Evolutionary conservation across 1,140 invertebrate species (phyloP), one percentile per base, ranked within the genome.

Genomic region (Rhyzopertha dominica): DNA sequence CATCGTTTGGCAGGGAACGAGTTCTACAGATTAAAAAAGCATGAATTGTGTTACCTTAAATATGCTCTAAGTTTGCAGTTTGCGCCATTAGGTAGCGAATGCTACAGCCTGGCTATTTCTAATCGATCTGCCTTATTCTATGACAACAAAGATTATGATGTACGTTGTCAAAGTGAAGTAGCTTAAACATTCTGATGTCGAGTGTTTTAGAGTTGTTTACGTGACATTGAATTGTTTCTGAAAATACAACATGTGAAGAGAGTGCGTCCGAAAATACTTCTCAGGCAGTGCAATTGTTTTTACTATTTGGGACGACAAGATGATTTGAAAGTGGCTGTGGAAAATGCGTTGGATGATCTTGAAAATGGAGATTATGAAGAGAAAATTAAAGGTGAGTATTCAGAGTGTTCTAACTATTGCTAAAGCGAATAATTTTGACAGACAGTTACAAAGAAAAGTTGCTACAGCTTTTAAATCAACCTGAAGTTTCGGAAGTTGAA

Each of bases 81-180:
- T n/a, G n/a, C n/a, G n/a, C n/a, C n/a, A n/a, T n/a, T n/a, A n/a
- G n/a, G n/a, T n/a, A n/a, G n/a, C n/a, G n/a, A n/a, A n/a, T n/a
- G n/a, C n/a, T 62, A 56, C 44, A 45, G 48, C 13, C 34, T 58
- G 20, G 59, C 58, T 32, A 46, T 61, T 17, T 55, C 59, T 5
- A 64, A 64, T 45, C 48, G 59, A 47, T 64, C 62, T 8, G 62
- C 62, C 0, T 53, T 51, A 20, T 56, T 49, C 35, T 64, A 57
- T 51, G 50, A 54, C 45, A 49, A 59, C 40, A 50, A 47, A 41
- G 53, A 61, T 44, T 63, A 44, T 52, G 43, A 59, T 48, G 59
- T 54, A 29, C 25, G 29, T 23, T 24, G 13, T n/a, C n/a, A n/a
- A n/a, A n/a, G 4, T 42, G 20, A 17, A 39, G 4, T 9, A 34